Evolutionary conservation across 1,140 invertebrate species (phyloP).

Genomic region (Aphidius ervi): DNA sequence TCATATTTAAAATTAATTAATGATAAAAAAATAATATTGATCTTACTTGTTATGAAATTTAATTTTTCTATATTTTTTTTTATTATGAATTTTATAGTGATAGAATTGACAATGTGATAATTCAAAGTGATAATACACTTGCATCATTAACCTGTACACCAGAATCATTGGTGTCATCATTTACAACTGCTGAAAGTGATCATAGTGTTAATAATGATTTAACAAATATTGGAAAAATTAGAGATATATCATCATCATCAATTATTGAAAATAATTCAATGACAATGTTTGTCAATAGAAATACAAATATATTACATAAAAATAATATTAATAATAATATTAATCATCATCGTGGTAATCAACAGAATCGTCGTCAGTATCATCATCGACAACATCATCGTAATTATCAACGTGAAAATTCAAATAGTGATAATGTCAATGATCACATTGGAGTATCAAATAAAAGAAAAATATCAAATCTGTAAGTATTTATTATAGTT

Average conservation of each 20-base stretch:
- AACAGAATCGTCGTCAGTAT: slow-evolving; percentile 37
- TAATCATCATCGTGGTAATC: slow-evolving; percentile 31
- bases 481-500: slow-evolving; percentile 37
- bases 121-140: slow-evolving; percentile 14
- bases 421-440: slow-evolving; percentile 23
- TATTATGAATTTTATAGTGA: slow-evolving; percentile 45
- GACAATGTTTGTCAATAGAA: neutral
- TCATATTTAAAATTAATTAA: neutral
- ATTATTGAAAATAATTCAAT: neutral
- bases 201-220: slow-evolving; percentile 20
- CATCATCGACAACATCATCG: slow-evolving; percentile 30
- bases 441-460: slow-evolving; percentile 33
- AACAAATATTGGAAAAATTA: neutral
- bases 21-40: neutral
- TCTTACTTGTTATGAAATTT: no score
- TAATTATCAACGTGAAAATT: slow-evolving; percentile 34
- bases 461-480: slow-evolving; percentile 41
- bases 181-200: slow-evolving; percentile 1
- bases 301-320: slow-evolving; percentile 1
- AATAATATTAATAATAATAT: slow-evolving; percentile 31
- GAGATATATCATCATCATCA: neutral
- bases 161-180: neutral
- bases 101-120: neutral
- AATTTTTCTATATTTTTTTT: slow-evolving; percentile 25
- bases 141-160: neutral